Evolutionary conservation across 2,888 invertebrate species (phyloP).

Genomic region (Coelopa pilipes): DNA sequence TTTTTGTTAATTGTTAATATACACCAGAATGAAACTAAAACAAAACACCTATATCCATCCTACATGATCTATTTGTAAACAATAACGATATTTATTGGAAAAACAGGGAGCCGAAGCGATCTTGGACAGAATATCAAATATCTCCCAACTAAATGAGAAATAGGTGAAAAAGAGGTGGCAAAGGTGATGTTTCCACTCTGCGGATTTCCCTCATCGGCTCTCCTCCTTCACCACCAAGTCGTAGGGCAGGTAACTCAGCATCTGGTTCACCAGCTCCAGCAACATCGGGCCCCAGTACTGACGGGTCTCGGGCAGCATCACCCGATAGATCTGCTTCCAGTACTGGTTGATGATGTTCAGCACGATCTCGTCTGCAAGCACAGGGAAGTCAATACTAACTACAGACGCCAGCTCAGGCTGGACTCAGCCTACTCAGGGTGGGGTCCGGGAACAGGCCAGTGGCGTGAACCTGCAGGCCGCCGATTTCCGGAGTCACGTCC

Average conservation of each 20-base stretch:
- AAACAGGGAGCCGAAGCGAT: no score
- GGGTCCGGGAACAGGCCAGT: constrained; percentile 73
- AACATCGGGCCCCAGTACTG: constrained; percentile 61
- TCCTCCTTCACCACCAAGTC: constrained; percentile 52
- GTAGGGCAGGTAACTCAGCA: constrained; percentile 59
- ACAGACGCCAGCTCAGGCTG: not conserved
- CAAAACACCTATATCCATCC: no score
- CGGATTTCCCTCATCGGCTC: not conserved
- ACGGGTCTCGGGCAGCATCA: constrained; percentile 68
- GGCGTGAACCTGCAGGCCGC: constrained; percentile 71
- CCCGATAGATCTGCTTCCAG: constrained; percentile 70
- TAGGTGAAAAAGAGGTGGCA: no score
- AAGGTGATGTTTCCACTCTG: no score
- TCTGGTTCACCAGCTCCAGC: constrained; percentile 56
- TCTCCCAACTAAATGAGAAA: no score
- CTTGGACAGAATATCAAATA: no score
- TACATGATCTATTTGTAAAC: no score
- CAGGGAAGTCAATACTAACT: constrained; percentile 7
- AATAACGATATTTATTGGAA: no score
- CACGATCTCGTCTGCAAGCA: constrained; percentile 57
- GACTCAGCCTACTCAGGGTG: constrained; percentile 75
- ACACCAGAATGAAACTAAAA: no score
- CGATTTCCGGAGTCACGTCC: constrained; percentile 73
- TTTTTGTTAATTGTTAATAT: no score
- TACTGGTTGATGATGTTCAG: constrained; percentile 69